A percentile compares a stretch with the other conserved stretches of the same genome.
Conservation (phyloP, 1,140 invertebrate genomes). For the Ericerus pela region DNA sequence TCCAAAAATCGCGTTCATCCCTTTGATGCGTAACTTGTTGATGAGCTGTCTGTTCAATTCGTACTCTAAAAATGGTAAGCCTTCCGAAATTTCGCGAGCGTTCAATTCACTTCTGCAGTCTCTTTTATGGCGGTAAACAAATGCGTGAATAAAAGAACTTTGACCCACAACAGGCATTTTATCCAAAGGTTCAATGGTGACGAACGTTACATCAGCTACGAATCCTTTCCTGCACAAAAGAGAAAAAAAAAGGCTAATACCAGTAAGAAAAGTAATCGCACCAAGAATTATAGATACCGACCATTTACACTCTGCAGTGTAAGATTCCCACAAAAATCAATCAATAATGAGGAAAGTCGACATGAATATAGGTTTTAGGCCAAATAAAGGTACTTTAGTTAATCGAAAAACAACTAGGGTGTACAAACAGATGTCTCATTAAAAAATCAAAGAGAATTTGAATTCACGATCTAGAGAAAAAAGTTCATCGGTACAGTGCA, state of each 20-base stretch:
- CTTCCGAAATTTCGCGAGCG: constrained; percentile 85
- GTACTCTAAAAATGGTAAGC: constrained; percentile 87
- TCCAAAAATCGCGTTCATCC: constrained; percentile 85
- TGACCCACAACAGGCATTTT: constrained; percentile 55
- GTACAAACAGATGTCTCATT: no score
- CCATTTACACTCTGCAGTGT: no score
- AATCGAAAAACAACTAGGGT: no score
- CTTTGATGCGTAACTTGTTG: constrained; percentile 81
- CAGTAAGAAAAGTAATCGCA: no score
- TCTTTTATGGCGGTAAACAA: constrained; percentile 61
- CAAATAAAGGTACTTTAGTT: no score
- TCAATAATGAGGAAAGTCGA: no score
- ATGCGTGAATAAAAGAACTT: constrained; percentile 59
- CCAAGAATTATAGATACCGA: no score
- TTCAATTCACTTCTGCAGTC: constrained; percentile 70
- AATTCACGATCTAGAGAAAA: no score
- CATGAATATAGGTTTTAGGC: no score
- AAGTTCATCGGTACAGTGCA: no score
- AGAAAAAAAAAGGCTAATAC: background rate
- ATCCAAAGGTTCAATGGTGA: constrained; percentile 71
- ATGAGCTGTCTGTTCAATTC: constrained; percentile 82
- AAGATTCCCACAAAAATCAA: no score
- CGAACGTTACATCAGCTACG: constrained; percentile 80
- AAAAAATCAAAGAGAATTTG: no score
- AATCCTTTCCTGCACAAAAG: constrained; percentile 46